A percentile compares a stretch with the other conserved stretches of the same genome.
phyloP scores from a whole-genome alignment of 1,140 invertebrate genomes.

The Sitobion miscanthi region DNA sequence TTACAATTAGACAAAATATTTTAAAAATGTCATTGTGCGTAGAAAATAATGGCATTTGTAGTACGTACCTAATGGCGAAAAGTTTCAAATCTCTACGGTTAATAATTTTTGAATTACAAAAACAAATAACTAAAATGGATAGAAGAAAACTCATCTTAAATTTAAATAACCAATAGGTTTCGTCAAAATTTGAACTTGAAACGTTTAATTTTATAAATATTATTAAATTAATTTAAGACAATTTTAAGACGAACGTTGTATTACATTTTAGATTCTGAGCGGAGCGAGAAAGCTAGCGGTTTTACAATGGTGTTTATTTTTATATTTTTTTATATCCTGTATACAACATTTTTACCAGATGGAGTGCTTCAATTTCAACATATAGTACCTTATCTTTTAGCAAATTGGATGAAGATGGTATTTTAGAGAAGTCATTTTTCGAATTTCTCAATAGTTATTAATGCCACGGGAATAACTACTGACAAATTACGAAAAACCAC shows the following conservation, averaged over 20 bases:
- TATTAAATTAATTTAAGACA: not conserved
- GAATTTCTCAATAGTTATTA: no score
- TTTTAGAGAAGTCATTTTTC: no score
- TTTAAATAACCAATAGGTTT: not conserved
- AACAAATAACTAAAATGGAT: not conserved
- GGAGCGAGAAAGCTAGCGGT: no score
- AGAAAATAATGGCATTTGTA: not conserved
- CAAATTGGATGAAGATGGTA: no score
- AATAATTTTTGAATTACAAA: not conserved
- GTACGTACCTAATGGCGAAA: not conserved
- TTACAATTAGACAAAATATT: not conserved
- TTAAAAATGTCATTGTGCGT: not conserved
- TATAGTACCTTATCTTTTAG: no score
- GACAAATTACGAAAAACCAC: no score
- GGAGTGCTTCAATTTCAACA: no score
- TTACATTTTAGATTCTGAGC: no score
- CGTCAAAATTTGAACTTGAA: not conserved
- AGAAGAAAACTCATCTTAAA: not conserved
- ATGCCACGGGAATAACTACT: no score
- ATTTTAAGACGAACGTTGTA: not conserved
- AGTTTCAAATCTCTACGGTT: not conserved
- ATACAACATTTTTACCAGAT: no score
- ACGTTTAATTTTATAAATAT: not conserved
- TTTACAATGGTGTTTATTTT: no score
- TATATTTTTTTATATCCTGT: no score